A percentile compares a stretch with the other conserved stretches of the same genome.
Evolutionary conservation across 23 tunicate genomes (phyloP).

Genomic region (Halocynthia roretzi): DNA sequence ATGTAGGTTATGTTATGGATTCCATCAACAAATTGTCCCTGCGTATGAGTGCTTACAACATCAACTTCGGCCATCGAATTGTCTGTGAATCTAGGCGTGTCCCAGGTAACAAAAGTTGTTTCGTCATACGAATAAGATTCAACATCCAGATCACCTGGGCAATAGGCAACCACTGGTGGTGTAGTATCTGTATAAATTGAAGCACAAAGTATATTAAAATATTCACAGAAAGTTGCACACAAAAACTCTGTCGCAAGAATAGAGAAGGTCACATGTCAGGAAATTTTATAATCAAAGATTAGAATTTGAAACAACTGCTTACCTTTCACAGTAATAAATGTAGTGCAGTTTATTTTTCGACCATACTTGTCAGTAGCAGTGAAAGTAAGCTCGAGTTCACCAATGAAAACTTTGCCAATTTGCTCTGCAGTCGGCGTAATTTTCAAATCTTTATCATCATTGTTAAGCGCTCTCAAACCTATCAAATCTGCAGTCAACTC

Average conservation of each 20-base stretch:
- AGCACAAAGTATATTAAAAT: not conserved
- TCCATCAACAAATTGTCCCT: constrained; percentile 54
- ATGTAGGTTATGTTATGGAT: constrained; percentile 46
- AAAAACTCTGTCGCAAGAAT: not conserved
- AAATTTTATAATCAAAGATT: not conserved
- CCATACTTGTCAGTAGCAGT: constrained; percentile 32
- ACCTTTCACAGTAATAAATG: constrained; percentile 29
- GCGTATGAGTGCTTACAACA: constrained; percentile 21
- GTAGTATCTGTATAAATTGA: constrained; percentile 34
- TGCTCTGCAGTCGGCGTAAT: constrained; percentile 19
- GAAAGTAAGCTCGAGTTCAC: constrained; percentile 22
- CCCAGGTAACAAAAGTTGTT: constrained; percentile 59
- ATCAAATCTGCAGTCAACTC: constrained; percentile 36
- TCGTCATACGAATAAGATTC: constrained; percentile 46
- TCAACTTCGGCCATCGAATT: constrained; percentile 28
- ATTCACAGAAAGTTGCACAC: not conserved
- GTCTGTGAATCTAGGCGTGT: constrained; percentile 55
- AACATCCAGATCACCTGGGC: constrained; percentile 61
- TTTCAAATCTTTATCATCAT: constrained; percentile 19
- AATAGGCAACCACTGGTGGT: constrained; percentile 38
- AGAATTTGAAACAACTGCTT: not conserved
- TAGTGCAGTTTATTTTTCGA: constrained; percentile 21
- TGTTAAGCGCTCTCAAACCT: constrained; percentile 36
- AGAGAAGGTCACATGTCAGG: not conserved
- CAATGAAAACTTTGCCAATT: not conserved